Evolutionary conservation across 1,140 invertebrate species (phyloP).

Genomic region (Drosophila orosa): DNA sequence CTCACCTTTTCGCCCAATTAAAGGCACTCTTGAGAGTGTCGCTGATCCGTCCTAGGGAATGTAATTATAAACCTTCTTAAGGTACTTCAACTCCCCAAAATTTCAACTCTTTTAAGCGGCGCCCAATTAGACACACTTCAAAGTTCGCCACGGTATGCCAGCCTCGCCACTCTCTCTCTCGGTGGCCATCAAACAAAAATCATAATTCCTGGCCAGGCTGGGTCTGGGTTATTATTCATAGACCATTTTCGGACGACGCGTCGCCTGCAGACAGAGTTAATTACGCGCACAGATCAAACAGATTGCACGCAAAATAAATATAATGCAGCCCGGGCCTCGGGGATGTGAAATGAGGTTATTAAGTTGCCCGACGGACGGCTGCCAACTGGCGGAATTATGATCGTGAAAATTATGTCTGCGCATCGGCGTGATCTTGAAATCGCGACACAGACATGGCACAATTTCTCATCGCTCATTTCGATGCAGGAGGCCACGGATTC

Average conservation of each 20-base stretch:
- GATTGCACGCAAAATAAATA: slow-evolving; percentile 82
- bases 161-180: neutral
- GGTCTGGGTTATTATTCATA: slow-evolving; percentile 38
- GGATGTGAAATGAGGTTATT: slow-evolving; percentile 61
- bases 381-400: slow-evolving; percentile 57
- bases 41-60: no score
- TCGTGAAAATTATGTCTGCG: slow-evolving; percentile 49
- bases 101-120: slow-evolving; percentile 10
- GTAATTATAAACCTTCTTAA: neutral
- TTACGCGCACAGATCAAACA: slow-evolving; percentile 79
- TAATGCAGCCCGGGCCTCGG: slow-evolving; percentile 26
- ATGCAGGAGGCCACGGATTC: slow-evolving; percentile 65
- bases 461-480: slow-evolving; percentile 75
- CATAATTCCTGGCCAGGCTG: slow-evolving; percentile 19
- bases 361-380: slow-evolving; percentile 40
- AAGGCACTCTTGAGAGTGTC: neutral
- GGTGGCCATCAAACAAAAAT: slow-evolving; percentile 58
- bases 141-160: slow-evolving; percentile 43
- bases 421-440: slow-evolving; percentile 71
- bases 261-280: slow-evolving; percentile 68
- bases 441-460: slow-evolving; percentile 65
- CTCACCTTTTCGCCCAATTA: slow-evolving; percentile 11
- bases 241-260: slow-evolving; percentile 44
- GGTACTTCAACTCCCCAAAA: slow-evolving; percentile 8
- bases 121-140: slow-evolving; percentile 75